Percentiles rank a stretch among this genome's conserved stretches.
These are phyloP conservation scores for Channa striata DNA, from an alignment of 2,797 vertebrate genomes.

Conservation along the genomic window DNA sequence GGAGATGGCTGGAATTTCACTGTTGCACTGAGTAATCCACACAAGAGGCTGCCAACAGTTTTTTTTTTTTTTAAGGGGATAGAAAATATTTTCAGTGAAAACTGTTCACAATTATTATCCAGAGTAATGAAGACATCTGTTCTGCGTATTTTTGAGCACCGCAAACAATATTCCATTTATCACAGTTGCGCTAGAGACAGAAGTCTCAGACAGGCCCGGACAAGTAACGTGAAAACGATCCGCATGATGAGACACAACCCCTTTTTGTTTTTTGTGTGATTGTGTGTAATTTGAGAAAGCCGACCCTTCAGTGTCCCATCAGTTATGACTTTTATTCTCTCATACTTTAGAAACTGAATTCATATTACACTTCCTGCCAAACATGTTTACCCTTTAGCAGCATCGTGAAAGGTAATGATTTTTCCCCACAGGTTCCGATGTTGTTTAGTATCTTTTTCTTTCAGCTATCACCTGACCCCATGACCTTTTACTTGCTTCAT, in stretches of 20 bases:
- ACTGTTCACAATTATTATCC: conserved; percentile 1
- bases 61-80: not conserved
- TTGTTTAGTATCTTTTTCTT: conserved; percentile 50
- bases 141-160: conserved; percentile 2
- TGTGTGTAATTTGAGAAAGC: conserved; percentile 45
- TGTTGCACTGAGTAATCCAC: not conserved
- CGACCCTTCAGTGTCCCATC: conserved; percentile 51
- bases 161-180: not conserved
- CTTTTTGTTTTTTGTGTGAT: conserved; percentile 8
- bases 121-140: conserved; percentile 8
- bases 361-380: conserved; percentile 64
- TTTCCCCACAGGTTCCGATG: conserved; percentile 40
- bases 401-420: conserved; percentile 32
- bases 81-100: conserved; percentile 17
- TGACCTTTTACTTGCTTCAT: conserved; percentile 68
- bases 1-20: conserved; percentile 4
- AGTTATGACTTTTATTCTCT: conserved; percentile 46
- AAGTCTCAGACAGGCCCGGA: conserved; percentile 1
- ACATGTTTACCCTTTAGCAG: conserved; percentile 54
- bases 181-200: not conserved
- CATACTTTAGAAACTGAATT: conserved; percentile 40
- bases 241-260: conserved; percentile 39
- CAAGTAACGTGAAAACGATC: conserved; percentile 25
- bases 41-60: conserved; percentile 12
- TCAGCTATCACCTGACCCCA: conserved; percentile 48